Evolutionary conservation across 2,888 invertebrate species (phyloP).

Genomic region (Euproctis similis): DNA sequence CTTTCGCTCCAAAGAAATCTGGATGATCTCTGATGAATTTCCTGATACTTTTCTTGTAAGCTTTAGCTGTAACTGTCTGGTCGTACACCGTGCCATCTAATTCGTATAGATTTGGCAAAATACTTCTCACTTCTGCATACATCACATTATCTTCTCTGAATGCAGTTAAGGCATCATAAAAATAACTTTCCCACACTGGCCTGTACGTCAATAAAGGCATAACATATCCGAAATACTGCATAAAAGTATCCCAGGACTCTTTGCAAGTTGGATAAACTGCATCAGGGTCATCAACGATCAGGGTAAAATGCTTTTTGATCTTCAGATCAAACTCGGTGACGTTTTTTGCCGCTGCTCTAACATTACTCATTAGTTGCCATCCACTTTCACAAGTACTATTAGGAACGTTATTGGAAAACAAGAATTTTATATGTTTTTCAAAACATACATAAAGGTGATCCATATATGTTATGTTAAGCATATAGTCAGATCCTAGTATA

Average conservation of each 20-base stretch:
- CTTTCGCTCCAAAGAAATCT: slow-evolving; percentile 80
- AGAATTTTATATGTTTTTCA: slow-evolving; percentile 20
- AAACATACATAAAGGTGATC: slow-evolving; percentile 76
- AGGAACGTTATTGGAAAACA: slow-evolving; percentile 44
- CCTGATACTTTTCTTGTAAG: slow-evolving; percentile 74
- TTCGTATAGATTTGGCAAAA: slow-evolving; percentile 79
- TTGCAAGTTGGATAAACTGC: slow-evolving; percentile 66
- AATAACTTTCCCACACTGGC: slow-evolving; percentile 80
- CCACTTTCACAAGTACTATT: slow-evolving; percentile 25
- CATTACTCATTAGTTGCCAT: slow-evolving; percentile 70
- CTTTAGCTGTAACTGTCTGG: slow-evolving; percentile 70
- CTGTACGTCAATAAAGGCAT: slow-evolving; percentile 74
- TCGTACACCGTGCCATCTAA: slow-evolving; percentile 77
- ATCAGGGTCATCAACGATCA: slow-evolving; percentile 68
- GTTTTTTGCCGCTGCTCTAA: slow-evolving; percentile 48
- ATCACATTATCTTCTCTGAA: slow-evolving; percentile 80
- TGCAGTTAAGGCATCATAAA: slow-evolving; percentile 77
- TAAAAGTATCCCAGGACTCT: slow-evolving; percentile 77
- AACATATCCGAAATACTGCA: slow-evolving; percentile 71
- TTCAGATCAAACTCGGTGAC: slow-evolving; percentile 64
- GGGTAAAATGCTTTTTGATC: slow-evolving; percentile 70
- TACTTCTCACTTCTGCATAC: slow-evolving; percentile 81
- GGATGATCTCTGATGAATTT: slow-evolving; percentile 77
- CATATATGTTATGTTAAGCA: slow-evolving; percentile 78
- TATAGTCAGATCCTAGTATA: slow-evolving; percentile 76